A percentile compares a stretch with the other conserved stretches of the same genome.
Evolutionary conservation across 1,140 invertebrate species (phyloP).

Genomic region (Caenorhabditis brenneri): DNA sequence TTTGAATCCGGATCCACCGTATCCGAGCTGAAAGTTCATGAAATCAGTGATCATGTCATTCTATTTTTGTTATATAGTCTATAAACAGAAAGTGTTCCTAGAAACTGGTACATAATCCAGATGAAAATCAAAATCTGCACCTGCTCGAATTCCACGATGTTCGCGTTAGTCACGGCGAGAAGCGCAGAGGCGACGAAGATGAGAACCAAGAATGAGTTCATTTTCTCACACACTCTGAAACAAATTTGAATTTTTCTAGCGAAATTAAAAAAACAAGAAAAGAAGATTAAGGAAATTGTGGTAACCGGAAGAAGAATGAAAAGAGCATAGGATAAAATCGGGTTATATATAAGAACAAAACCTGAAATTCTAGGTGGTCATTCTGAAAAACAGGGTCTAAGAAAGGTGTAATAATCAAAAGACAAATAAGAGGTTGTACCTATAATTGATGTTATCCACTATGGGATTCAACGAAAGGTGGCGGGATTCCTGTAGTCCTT

Average conservation of each 20-base stretch:
- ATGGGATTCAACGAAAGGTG: not conserved
- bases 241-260: not conserved
- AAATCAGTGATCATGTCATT: not conserved
- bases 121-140: not conserved
- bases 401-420: not conserved
- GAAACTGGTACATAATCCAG: not conserved
- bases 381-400: not conserved
- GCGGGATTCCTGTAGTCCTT: not conserved
- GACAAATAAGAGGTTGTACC: not conserved
- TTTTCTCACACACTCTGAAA: not conserved
- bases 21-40: not conserved
- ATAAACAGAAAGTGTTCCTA: not conserved
- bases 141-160: constrained; percentile 7
- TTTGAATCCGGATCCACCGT: not conserved
- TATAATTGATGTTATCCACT: constrained; percentile 1
- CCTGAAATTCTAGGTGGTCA: not conserved
- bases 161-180: not conserved
- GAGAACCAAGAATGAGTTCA: constrained; percentile 33
- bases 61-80: not conserved
- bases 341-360: not conserved
- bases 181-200: not conserved
- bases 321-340: not conserved
- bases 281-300: not conserved
- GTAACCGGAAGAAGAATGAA: not conserved
- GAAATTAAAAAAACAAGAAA: not conserved